phyloP scores from a whole-genome alignment of 2,888 invertebrate genomes.

The Tupiocoris notatus region DNA sequence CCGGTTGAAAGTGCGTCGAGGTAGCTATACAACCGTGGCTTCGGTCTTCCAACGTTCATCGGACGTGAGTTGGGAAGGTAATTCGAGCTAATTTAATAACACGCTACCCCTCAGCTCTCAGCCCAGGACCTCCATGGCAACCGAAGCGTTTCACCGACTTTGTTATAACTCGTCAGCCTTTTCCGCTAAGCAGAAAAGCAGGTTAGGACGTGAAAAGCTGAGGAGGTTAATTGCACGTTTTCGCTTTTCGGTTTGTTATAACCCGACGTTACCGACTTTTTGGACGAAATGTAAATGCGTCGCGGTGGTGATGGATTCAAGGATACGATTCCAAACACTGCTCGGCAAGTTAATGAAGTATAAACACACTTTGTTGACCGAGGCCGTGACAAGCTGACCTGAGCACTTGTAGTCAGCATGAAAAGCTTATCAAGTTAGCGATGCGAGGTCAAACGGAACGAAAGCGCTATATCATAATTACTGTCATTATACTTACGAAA shows the following conservation, averaged over 20 bases:
- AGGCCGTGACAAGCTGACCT: too few species aligned
- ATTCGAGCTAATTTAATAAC: slow-evolving; percentile 41
- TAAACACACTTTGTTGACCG: too few species aligned
- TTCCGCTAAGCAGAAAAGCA: background rate
- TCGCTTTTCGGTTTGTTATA: background rate
- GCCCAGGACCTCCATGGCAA: background rate
- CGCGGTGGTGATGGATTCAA: background rate
- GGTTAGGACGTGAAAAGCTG: background rate
- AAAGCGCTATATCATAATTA: too few species aligned
- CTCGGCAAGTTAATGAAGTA: too few species aligned
- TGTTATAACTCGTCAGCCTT: slow-evolving; percentile 28
- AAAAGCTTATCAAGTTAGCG: too few species aligned
- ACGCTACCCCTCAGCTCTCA: slow-evolving; percentile 7
- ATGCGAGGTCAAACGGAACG: too few species aligned
- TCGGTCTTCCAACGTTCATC: background rate
- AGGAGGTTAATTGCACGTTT: slow-evolving; percentile 14
- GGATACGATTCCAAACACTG: background rate
- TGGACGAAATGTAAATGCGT: background rate
- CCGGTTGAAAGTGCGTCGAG: slow-evolving; percentile 7
- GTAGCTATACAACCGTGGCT: background rate
- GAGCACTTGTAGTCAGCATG: too few species aligned
- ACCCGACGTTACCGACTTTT: background rate
- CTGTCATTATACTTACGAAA: too few species aligned
- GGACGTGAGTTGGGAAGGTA: slow-evolving; percentile 42
- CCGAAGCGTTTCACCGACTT: background rate